Evolutionary conservation across 2,113 vertebrate genomes (phyloP).

Genomic region (Austrofundulus limnaeus): DNA sequence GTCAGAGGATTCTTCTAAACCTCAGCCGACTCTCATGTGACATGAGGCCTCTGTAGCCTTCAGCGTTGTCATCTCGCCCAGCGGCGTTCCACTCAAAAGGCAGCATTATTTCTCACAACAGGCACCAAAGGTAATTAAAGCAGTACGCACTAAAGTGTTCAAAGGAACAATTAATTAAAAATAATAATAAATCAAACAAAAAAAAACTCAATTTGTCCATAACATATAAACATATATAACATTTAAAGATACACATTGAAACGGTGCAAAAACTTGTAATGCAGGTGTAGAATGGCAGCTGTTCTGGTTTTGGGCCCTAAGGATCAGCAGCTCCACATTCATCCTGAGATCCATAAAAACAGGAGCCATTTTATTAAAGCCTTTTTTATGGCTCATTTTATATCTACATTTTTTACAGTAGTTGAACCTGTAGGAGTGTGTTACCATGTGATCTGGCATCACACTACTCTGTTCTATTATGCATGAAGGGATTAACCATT

Average conservation of each 20-base stretch:
- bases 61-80: slow-evolving; percentile 33
- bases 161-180: no score
- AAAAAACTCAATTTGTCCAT: no score
- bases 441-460: neutral
- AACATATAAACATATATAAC: no score
- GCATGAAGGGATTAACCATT: no score
- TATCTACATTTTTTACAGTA: neutral
- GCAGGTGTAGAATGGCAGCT: no score
- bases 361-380: no score
- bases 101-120: slow-evolving; percentile 16
- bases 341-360: neutral
- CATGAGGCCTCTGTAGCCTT: slow-evolving; percentile 47
- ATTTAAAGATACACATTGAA: no score
- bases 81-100: slow-evolving; percentile 18
- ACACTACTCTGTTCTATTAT: neutral
- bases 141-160: neutral
- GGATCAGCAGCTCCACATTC: neutral
- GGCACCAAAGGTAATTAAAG: neutral
- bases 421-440: neutral
- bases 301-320: no score
- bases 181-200: no score
- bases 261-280: no score
- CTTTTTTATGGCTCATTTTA: neutral
- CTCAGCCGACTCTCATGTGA: slow-evolving; percentile 74
- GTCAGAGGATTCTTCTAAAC: slow-evolving; percentile 59